Base-by-base conservation (phyloP, 2,888 invertebrate genomes). In the Megalurothrips usitatus region DNA sequence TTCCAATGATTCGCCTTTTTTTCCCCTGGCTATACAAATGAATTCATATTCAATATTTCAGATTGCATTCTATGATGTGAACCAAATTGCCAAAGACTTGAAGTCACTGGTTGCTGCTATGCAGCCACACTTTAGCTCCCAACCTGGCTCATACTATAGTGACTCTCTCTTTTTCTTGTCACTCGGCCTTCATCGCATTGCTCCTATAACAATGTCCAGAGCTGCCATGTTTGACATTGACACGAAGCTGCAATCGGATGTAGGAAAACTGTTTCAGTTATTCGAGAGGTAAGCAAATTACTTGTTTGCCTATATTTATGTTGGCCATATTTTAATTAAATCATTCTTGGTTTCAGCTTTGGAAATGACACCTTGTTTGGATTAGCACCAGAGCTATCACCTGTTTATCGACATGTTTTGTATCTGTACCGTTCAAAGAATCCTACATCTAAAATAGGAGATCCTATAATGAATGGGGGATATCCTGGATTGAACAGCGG, bases 401-500 rank as follows among this genome's bases (percentile, higher is more conserved):
- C 95, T 0, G 94, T 94, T 0, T 95, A 95, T 86, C 89, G 92
- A 78, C 94, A 95, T 85, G 91, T 93, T 79, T 88, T 95, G 23
- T 91, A 92, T 84, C 86, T 89, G 80, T 94, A 93, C 86, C 90
- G 93, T 84, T 87, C 87, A 47, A 90, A 90, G 83, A 89, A 92
- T 85, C 91, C 91, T 12, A 89, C 89, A 49, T 92, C 92, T 8
- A 88, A 87, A 48, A 91, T 92, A 83, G 92, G 92, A 10, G 89
- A 88, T 79, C 89, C 90, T 86, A 86, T 82, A 86, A 86, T 23
- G 86, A 86, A 82, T 78, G 80, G 86, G 12, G 92, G 92, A 3
- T 92, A 91, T 85, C 92, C 93, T n/a, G 95, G 95, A 1, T 92
- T 93, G 84, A 95, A 95, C 87, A 94, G 94, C 84, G 95, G 95